A percentile compares a stretch with the other conserved stretches of the same genome.
Evolutionary conservation across 1,140 invertebrate species (phyloP).

Genomic region (Kradibia gibbosae): DNA sequence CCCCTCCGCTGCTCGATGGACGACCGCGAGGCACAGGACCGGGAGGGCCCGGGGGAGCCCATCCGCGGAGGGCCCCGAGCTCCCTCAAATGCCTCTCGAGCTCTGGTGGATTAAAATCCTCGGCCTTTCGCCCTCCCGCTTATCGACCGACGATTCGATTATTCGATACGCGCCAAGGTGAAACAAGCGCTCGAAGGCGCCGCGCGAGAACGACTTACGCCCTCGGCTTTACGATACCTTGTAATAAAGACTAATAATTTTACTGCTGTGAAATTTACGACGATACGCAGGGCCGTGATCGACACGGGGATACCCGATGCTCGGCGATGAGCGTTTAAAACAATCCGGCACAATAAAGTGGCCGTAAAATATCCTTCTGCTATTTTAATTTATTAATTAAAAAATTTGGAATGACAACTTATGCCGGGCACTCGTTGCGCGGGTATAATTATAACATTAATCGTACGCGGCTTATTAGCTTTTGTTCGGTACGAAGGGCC

Average conservation of each 20-base stretch:
- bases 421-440: neutral
- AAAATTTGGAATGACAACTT: neutral
- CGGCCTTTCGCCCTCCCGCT: too few species aligned
- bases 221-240: neutral
- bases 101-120: too few species aligned
- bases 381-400: slow-evolving; percentile 11
- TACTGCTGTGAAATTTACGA: neutral
- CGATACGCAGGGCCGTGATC: neutral
- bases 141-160: neutral
- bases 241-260: neutral
- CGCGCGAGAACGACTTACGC: too few species aligned
- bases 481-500: neutral
- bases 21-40: too few species aligned
- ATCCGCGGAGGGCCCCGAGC: too few species aligned
- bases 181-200: too few species aligned
- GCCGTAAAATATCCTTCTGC: neutral
- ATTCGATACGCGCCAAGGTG: neutral
- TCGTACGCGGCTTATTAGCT: neutral
- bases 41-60: too few species aligned
- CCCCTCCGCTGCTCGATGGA: too few species aligned
- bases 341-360: neutral
- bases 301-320: neutral
- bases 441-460: slow-evolving; percentile 18
- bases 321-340: slow-evolving; percentile 2
- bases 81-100: too few species aligned